Conservation (phyloP, 1,140 invertebrate genomes). For the Zaprionus ghesquierei region DNA sequence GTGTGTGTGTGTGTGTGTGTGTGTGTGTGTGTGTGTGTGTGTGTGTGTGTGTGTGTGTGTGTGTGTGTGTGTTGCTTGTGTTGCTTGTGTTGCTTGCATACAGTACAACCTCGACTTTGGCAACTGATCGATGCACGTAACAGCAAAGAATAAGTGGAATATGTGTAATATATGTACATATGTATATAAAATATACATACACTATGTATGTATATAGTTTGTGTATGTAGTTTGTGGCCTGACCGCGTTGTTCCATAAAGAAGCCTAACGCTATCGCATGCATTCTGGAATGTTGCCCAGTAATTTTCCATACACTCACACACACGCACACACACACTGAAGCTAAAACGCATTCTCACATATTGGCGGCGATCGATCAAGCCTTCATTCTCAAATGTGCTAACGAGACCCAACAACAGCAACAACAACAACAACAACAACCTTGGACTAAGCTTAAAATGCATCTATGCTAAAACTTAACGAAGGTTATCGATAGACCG, state of each 20-base stretch:
- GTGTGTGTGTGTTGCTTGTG: background rate
- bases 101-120: conserved; percentile 63
- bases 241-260: conserved; percentile 23
- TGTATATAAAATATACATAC: conserved; percentile 1
- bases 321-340: conserved; percentile 3
- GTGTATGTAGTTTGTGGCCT: conserved; percentile 22
- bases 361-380: conserved; percentile 32
- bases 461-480: background rate
- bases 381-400: conserved; percentile 12
- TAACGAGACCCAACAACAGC: conserved; percentile 6
- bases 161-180: conserved; percentile 10
- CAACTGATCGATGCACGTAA: conserved; percentile 55
- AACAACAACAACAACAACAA: conserved; percentile 1
- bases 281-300: conserved; percentile 36
- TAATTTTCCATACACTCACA: conserved; percentile 40
- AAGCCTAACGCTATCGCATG: conserved; percentile 32
- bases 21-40: too few relatives aligned
- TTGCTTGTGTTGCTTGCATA: conserved; percentile 17
- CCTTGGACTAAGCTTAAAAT: background rate
- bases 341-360: background rate
- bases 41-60: background rate
- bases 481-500: background rate
- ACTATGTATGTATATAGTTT: conserved; percentile 15
- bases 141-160: background rate
- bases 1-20: background rate